phyloP scores from a whole-genome alignment of 2,113 vertebrate species.

The Leptobrachium ailaonicum region DNA sequence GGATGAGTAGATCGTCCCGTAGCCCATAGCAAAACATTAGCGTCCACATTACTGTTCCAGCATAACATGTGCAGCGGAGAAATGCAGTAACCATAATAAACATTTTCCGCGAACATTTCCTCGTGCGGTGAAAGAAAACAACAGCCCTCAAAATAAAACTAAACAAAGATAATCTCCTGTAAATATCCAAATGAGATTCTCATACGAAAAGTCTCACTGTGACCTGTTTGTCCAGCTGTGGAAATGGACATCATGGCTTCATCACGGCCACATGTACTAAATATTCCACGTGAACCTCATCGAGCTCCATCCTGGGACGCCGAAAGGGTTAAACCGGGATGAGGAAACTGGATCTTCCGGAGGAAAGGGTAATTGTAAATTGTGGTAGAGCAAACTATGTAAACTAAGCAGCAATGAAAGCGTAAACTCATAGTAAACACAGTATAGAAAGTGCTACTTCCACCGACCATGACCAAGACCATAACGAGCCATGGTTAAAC shows the following conservation, averaged over 20 bases:
- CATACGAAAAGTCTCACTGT: neutral
- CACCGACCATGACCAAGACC: neutral
- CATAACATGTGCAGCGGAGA: slow-evolving; percentile 35
- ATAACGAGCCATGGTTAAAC: neutral
- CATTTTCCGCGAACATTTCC: slow-evolving; percentile 44
- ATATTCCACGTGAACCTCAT: too few species aligned
- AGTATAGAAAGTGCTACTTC: slow-evolving; percentile 9
- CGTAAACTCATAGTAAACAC: slow-evolving; percentile 17
- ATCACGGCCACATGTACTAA: too few species aligned
- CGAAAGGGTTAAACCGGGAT: too few species aligned
- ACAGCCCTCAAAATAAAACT: slow-evolving; percentile 15
- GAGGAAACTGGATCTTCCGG: too few species aligned
- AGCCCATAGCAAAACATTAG: too few species aligned
- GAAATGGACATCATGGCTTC: too few species aligned
- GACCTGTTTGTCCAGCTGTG: too few species aligned
- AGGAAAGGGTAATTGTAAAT: too few species aligned
- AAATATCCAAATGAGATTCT: slow-evolving; percentile 34
- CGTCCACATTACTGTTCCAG: slow-evolving; percentile 20
- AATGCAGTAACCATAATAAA: slow-evolving; percentile 44
- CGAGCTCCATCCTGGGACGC: too few species aligned
- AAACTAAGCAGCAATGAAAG: neutral
- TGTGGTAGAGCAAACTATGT: too few species aligned
- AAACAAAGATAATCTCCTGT: slow-evolving; percentile 32
- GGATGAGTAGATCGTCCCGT: too few species aligned
- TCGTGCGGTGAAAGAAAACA: slow-evolving; percentile 46